Conservation (phyloP, 1,140 invertebrate genomes). For the Conus betulinus region DNA sequence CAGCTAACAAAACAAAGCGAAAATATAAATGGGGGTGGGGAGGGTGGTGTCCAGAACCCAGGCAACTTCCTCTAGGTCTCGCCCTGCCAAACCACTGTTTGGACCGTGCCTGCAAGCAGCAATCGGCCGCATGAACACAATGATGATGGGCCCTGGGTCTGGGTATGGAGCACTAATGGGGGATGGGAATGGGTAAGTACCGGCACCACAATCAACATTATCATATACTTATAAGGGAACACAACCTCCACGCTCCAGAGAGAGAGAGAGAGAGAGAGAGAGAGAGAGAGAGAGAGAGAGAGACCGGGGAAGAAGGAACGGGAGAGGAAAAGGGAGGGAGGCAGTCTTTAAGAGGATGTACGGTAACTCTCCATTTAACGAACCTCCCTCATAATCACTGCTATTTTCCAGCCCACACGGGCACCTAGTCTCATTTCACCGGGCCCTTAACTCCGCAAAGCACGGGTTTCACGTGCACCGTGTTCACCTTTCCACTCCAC, state of each 20-base stretch:
- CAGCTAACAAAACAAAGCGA: too few species aligned
- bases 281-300: constrained; percentile 17
- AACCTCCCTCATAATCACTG: background rate
- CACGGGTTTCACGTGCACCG: background rate
- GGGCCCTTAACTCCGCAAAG: background rate
- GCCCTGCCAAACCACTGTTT: too few species aligned
- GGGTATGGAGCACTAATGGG: too few species aligned
- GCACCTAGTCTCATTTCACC: background rate
- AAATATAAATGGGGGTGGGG: too few species aligned
- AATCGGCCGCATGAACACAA: too few species aligned
- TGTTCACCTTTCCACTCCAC: background rate
- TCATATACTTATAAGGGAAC: too few species aligned
- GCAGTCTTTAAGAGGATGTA: background rate
- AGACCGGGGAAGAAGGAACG: background rate
- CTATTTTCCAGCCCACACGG: background rate
- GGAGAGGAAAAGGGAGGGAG: background rate
- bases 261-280: background rate
- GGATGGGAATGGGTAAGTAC: too few species aligned
- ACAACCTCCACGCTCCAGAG: background rate
- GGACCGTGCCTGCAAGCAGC: too few species aligned
- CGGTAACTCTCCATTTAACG: background rate
- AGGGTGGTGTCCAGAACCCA: too few species aligned
- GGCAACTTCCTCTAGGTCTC: too few species aligned
- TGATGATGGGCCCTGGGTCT: too few species aligned
- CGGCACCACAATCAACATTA: too few species aligned